Conservation (phyloP, 2,113 vertebrate genomes). For the Shinisaurus crocodilurus region DNA sequence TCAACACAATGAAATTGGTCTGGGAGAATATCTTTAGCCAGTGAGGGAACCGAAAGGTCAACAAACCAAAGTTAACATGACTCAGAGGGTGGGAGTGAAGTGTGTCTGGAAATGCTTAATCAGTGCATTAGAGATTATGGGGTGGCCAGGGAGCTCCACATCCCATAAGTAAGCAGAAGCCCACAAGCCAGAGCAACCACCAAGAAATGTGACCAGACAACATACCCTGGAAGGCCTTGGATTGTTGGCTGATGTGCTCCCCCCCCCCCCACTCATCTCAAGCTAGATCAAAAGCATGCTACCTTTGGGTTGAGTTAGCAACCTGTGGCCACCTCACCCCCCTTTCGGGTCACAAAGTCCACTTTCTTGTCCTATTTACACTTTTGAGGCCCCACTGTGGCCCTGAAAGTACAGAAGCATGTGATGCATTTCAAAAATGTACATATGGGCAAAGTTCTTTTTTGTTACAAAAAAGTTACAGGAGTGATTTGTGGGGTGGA, state of each 20-base stretch:
- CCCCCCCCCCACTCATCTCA: background rate
- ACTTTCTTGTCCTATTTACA: background rate
- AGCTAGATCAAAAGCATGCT: background rate
- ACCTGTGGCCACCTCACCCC: background rate
- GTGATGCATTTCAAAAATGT: background rate
- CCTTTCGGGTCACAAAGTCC: background rate
- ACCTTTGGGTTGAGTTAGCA: background rate
- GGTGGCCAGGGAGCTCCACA: background rate
- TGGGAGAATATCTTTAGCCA: background rate
- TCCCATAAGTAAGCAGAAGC: background rate
- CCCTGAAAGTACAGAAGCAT: background rate
- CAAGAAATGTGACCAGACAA: background rate
- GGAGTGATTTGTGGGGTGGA: background rate
- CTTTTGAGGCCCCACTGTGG: background rate
- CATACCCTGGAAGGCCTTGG: background rate
- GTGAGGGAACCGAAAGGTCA: background rate
- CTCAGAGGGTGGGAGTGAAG: background rate
- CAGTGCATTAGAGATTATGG: background rate
- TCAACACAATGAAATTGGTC: background rate
- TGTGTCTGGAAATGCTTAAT: background rate
- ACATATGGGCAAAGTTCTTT: background rate
- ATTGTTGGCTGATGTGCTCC: background rate
- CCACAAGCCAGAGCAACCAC: too few relatives aligned
- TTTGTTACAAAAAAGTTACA: background rate
- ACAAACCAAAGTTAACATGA: background rate